Percentiles rank a stretch among this genome's conserved stretches.
Conservation (phyloP, 2,797 vertebrate species). For the Antennarius maculatus region DNA sequence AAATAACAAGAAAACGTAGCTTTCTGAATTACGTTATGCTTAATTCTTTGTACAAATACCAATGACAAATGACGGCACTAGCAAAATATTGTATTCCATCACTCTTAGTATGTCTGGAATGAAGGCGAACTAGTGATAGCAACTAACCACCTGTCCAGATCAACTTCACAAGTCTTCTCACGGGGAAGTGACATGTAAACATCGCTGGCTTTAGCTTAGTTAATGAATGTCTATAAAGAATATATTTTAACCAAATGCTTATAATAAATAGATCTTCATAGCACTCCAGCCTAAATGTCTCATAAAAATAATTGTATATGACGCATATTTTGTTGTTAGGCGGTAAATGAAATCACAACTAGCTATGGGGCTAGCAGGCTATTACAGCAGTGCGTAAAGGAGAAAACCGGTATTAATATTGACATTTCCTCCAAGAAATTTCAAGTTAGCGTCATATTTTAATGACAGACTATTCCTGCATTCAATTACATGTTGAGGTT, state of each 20-base stretch:
- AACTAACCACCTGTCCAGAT: constrained; percentile 18
- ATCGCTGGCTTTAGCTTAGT: constrained; percentile 1
- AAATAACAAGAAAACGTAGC: not conserved
- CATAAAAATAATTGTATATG: not conserved
- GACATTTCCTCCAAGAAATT: not conserved
- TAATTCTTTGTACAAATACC: not conserved
- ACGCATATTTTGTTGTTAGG: not conserved
- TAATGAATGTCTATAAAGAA: not conserved
- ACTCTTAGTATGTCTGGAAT: constrained; percentile 47
- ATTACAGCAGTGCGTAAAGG: constrained; percentile 37
- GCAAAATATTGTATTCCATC: not conserved
- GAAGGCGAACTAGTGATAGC: constrained; percentile 38
- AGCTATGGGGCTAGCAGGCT: constrained; percentile 44
- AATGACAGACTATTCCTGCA: not conserved
- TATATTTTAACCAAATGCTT: not conserved
- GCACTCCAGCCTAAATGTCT: not conserved
- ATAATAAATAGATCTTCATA: not conserved
- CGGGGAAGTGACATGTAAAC: constrained; percentile 16
- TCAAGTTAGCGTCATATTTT: not conserved
- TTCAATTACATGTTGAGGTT: not conserved
- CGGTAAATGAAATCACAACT: constrained; percentile 5
- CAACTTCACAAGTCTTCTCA: constrained; percentile 12
- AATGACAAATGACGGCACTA: not conserved
- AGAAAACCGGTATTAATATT: not conserved
- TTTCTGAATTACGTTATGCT: not conserved